Conservation (phyloP, 2,888 invertebrate genomes). For the Deilephila elpenor region DNA sequence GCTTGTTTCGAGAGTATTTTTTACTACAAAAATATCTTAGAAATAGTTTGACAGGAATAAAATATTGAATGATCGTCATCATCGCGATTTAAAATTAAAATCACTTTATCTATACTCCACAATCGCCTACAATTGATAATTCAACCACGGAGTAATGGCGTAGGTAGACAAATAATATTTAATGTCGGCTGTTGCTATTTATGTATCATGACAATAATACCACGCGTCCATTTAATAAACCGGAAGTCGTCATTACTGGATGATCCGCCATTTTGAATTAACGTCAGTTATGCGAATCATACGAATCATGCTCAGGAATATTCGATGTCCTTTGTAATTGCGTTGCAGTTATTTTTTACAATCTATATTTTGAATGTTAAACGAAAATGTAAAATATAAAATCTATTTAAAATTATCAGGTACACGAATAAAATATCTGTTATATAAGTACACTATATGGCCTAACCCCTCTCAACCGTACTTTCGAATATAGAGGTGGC, state of each 20-base stretch:
- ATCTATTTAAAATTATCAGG: too few relatives aligned
- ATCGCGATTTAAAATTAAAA: too few relatives aligned
- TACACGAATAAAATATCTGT: too few relatives aligned
- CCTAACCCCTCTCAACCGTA: too few relatives aligned
- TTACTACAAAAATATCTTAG: neutral
- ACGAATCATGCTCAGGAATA: neutral
- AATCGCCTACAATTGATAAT: neutral
- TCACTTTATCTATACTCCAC: neutral
- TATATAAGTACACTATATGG: too few relatives aligned
- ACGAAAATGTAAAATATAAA: too few relatives aligned
- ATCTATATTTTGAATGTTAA: too few relatives aligned
- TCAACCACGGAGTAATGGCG: neutral
- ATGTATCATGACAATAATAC: slow-evolving; percentile 41
- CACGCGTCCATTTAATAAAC: slow-evolving; percentile 57
- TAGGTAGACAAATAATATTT: slow-evolving; percentile 1
- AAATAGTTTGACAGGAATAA: neutral
- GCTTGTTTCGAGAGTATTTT: neutral
- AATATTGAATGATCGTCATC: too few relatives aligned
- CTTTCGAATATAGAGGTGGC: too few relatives aligned
- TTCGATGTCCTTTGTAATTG: neutral
- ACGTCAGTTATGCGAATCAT: neutral
- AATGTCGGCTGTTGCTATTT: slow-evolving; percentile 20
- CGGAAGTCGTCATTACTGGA: slow-evolving; percentile 66
- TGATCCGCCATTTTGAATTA: slow-evolving; percentile 43
- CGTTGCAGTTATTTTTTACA: neutral